A percentile compares a stretch with the other conserved stretches of the same genome.
Conservation (phyloP, 2,113 vertebrate species). For the Alethe castanea region DNA sequence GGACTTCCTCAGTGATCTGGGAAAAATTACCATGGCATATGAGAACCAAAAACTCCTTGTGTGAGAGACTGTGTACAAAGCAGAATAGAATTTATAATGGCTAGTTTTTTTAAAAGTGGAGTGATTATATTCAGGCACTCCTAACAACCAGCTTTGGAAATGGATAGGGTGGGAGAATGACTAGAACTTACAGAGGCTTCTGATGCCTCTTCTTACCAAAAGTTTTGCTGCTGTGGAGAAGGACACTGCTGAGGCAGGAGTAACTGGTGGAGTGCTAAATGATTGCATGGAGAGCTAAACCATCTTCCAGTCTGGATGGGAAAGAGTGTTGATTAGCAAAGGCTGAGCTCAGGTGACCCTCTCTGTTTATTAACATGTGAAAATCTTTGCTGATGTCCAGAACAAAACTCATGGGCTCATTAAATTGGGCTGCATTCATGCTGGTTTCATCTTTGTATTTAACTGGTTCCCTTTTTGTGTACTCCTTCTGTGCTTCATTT, state of each 20-base stretch:
- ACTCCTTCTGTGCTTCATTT: not conserved
- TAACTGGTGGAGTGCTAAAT: not conserved
- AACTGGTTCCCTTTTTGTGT: not conserved
- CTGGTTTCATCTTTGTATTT: not conserved
- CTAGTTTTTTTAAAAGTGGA: not conserved
- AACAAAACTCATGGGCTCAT: not conserved
- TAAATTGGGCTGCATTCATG: not conserved
- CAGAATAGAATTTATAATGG: not conserved
- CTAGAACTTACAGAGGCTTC: not conserved
- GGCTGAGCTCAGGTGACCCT: not conserved
- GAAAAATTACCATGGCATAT: not conserved
- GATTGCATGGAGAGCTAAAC: fast-evolving
- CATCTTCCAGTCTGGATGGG: not conserved
- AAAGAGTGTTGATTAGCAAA: not conserved
- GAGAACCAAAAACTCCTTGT: not conserved
- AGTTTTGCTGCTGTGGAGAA: not conserved
- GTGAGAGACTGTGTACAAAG: not conserved
- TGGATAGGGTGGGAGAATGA: not conserved
- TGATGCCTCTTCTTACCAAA: not conserved
- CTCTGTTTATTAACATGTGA: not conserved
- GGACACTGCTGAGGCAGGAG: not conserved
- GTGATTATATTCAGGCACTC: not conserved
- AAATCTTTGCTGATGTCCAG: not conserved
- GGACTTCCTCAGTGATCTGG: not conserved
- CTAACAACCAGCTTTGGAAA: not conserved